Conservation (phyloP, 2,888 invertebrate genomes). For the Phanerotoma sp. region DNA sequence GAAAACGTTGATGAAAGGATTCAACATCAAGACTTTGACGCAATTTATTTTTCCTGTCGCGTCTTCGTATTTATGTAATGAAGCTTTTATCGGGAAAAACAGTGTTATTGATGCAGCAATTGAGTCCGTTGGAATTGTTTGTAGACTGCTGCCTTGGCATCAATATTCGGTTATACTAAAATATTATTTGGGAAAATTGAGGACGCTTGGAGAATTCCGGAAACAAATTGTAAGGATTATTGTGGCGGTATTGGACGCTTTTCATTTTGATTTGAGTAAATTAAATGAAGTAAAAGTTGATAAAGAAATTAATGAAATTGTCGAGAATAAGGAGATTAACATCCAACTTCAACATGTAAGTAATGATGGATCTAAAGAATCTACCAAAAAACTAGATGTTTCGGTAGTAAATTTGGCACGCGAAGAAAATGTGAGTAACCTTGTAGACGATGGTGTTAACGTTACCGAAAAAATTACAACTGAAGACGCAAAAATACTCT, state of each 20-base stretch:
- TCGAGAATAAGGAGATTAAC: too few species aligned
- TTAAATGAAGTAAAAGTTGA: slow-evolving; percentile 49
- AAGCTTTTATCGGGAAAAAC: slow-evolving; percentile 75
- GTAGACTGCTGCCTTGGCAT: slow-evolving; percentile 82
- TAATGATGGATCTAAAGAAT: too few species aligned
- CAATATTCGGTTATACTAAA: slow-evolving; percentile 83
- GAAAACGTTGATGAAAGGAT: slow-evolving; percentile 64
- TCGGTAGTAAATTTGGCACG: too few species aligned
- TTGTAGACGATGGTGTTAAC: too few species aligned
- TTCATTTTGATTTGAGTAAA: slow-evolving; percentile 85
- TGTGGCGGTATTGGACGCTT: slow-evolving; percentile 81
- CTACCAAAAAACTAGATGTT: too few species aligned
- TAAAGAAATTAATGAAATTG: not conserved
- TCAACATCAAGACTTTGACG: slow-evolving; percentile 72
- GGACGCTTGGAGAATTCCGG: slow-evolving; percentile 72
- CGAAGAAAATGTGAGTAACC: too few species aligned
- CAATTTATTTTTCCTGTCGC: slow-evolving; percentile 86
- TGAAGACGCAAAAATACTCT: too few species aligned
- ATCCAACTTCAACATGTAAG: too few species aligned
- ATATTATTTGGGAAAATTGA: slow-evolving; percentile 76
- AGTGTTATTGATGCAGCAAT: slow-evolving; percentile 83
- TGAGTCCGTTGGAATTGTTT: slow-evolving; percentile 75
- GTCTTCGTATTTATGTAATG: slow-evolving; percentile 76
- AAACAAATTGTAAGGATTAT: slow-evolving; percentile 79
- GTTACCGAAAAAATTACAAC: slow-evolving; percentile 30